Conservation (phyloP, 1,140 invertebrate genomes). For the Eulimnadia texana region DNA sequence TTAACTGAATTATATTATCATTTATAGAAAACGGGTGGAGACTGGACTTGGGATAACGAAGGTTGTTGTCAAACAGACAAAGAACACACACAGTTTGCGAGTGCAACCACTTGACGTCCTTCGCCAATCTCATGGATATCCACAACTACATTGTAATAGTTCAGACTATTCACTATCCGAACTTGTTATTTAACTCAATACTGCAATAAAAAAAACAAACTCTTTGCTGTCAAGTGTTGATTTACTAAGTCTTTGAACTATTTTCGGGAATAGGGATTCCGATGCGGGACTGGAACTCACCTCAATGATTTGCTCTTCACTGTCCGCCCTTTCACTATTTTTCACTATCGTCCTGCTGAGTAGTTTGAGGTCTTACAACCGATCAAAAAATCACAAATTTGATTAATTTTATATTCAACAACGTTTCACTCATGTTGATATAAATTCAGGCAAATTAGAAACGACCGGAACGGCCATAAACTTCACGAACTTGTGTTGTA, state of each 20-base stretch:
- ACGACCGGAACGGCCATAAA: conserved; percentile 36
- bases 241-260: not conserved
- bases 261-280: conserved; percentile 21
- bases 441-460: conserved; percentile 25
- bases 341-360: conserved; percentile 36
- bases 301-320: conserved; percentile 38
- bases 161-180: too few species aligned
- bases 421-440: too few species aligned
- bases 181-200: too few species aligned
- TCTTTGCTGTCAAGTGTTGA: not conserved
- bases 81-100: conserved; percentile 36
- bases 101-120: conserved; percentile 46
- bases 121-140: conserved; percentile 39
- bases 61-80: conserved; percentile 30
- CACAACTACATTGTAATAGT: conserved; percentile 24
- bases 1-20: too few species aligned
- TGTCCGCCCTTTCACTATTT: conserved; percentile 41
- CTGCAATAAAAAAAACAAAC: too few species aligned
- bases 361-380: conserved; percentile 27
- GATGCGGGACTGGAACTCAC: conserved; percentile 33
- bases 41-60: too few species aligned
- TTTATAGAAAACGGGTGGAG: not conserved
- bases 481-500: conserved; percentile 42
- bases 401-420: not conserved
- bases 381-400: not conserved